These are phyloP conservation scores for Drosophila emarginata DNA, from an alignment of 2,888 invertebrate species.

Conservation along the genomic window DNA sequence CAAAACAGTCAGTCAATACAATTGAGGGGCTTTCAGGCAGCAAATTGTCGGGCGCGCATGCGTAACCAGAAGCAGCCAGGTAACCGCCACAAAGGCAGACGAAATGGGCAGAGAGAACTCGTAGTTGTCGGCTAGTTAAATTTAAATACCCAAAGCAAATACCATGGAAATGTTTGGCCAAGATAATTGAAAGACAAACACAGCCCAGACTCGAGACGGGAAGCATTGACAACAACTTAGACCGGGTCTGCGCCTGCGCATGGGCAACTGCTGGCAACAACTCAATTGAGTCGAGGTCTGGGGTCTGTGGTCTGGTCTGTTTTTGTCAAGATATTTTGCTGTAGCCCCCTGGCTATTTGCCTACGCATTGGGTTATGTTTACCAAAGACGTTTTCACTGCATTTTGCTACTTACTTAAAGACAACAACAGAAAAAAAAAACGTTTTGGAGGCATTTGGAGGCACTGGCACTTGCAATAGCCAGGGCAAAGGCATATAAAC, in stretches of 20 bases:
- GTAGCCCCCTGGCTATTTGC: conserved; percentile 40
- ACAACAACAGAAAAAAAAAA: conserved; percentile 2
- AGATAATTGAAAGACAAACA: conserved; percentile 71
- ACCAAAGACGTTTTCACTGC: conserved; percentile 63
- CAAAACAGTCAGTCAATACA: conserved; percentile 50
- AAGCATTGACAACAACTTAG: neutral
- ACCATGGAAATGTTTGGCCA: conserved; percentile 59
- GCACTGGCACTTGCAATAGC: neutral
- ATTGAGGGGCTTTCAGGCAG: conserved; percentile 68
- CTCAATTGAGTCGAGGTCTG: conserved; percentile 50
- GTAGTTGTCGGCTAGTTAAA: conserved; percentile 48
- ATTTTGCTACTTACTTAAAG: conserved; percentile 38
- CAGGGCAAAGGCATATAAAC: conserved; percentile 28
- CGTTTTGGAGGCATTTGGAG: neutral
- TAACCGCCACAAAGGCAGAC: neutral
- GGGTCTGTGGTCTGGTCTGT: conserved; percentile 11
- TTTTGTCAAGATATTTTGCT: conserved; percentile 7
- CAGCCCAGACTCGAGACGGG: conserved; percentile 10
- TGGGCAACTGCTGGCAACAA: conserved; percentile 56
- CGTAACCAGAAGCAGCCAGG: conserved; percentile 56
- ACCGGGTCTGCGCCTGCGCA: conserved; percentile 60
- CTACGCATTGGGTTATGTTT: conserved; percentile 44
- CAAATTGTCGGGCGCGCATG: conserved; percentile 72
- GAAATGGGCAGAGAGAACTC: neutral
- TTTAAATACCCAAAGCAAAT: conserved; percentile 61